Base-by-base conservation (phyloP, 2,888 invertebrate species). In the Protodeltote pygarga region DNA sequence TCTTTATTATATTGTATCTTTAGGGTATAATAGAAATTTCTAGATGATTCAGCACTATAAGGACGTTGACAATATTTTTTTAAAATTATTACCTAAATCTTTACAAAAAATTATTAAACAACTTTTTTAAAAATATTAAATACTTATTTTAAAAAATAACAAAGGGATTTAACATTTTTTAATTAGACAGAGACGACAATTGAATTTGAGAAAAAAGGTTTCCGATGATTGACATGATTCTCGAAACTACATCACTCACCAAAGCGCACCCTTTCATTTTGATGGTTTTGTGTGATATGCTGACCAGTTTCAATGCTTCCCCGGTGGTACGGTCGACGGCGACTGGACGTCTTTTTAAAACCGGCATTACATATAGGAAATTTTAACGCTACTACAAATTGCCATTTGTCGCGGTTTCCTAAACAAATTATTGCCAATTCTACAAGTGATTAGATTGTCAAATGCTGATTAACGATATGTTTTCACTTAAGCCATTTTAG, bases 361-460 rank as follows among this genome's bases (percentile, higher is more conserved):
- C 17, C 6, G 5, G 9, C 55, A 24, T 41, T 48, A 55, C 42
- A 42, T 55, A 53, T 40, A 40, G 39, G 8, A 11, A 14, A 29
- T 21, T 27, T 42, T 38, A 48, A 29, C 21, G 33, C 13, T 6
- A 23, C 0, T 23, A 23, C 38, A 55, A 55, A 38, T 42, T 27
- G 29, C 34, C 38, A 48, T 55, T 48, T 10, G 54, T 14, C 6
- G 13, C 55, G 48, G 48, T 27, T 6, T n/a, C 23, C 19, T 42
- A 32, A 39, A 38, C 54, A 39, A 48, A 55, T 55, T 42, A 42
- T 27, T 31, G 27, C 23, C 38, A 16, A 13, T 37, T 55, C 48
- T 38, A 55, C 54, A 55, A 27, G 34, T 48, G 33, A 54, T 54
- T 54, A 47, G 13, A 54, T 42, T 55, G 48, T 54, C 16, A 23